A percentile compares a stretch with the other conserved stretches of the same genome.
Conservation (phyloP, 1,140 invertebrate species). For the Brachionus manjavacas region DNA sequence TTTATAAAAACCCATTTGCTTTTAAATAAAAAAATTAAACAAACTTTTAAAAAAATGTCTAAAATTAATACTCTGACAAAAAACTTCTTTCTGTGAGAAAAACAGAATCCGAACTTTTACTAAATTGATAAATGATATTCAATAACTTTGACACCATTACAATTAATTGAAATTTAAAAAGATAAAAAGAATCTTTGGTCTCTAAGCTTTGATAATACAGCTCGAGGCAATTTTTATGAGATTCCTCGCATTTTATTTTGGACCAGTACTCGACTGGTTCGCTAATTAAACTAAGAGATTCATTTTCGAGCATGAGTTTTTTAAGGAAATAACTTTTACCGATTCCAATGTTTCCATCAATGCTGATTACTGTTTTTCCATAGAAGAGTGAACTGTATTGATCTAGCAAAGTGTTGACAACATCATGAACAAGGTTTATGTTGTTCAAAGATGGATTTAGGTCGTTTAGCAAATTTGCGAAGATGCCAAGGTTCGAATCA, state of each 20-base stretch:
- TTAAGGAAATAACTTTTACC: not conserved
- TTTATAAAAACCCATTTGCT: slow-evolving; percentile 8
- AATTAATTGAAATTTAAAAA: slow-evolving; percentile 16
- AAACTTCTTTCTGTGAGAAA: not conserved
- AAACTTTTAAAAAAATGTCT: not conserved
- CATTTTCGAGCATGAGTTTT: not conserved
- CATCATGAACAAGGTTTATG: not conserved
- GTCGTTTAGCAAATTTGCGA: not conserved
- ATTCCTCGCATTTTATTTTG: not conserved
- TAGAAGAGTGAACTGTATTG: not conserved
- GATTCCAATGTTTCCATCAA: not conserved
- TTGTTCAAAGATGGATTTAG: not conserved
- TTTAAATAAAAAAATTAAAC: not conserved
- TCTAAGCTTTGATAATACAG: not conserved
- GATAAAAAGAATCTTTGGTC: not conserved
- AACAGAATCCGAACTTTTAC: not conserved
- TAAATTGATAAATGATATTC: not conserved
- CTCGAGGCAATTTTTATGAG: slow-evolving; percentile 6
- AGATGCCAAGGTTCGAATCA: not conserved
- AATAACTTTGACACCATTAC: not conserved
- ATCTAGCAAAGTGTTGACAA: not conserved
- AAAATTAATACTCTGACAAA: not conserved
- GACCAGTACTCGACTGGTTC: slow-evolving; percentile 27
- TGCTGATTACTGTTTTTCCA: not conserved
- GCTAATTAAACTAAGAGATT: not conserved